Evolutionary conservation across 2,888 invertebrate species (phyloP), one percentile per base, ranked within the genome.

Genomic region (Thecocarcelia acutangulata): DNA sequence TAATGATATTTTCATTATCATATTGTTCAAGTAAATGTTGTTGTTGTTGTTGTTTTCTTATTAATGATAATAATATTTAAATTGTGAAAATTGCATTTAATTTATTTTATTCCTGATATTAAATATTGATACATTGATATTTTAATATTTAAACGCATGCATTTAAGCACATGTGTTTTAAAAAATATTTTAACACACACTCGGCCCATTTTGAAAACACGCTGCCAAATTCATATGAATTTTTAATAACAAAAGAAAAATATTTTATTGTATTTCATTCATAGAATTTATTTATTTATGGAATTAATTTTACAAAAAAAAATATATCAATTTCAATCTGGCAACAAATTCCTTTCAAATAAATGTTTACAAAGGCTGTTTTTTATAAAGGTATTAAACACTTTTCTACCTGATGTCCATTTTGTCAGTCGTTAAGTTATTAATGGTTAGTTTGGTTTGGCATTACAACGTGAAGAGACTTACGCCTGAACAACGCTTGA

Each of bases 51-150:
- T 58, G 42, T 59, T 68, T 19, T 42, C 68, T 48, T 56, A 21
- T 59, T 68, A 52, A 52, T 75, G 59, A 75, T 75, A 68, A 75
- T 66, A 50, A 50, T 44, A 75, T 75, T 75, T 59, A 68, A 75
- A 68, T 68, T 50, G 17, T 33, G 68, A 59, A 68, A 68, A 75
- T 58, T 66, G 50, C 58, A 75, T 66, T 75, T 64, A 64, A 64
- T 64, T 74, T 74, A 63, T 48, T 56, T 74, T 64, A 64, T 74
- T 74, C 64, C 17, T 17, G 21, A 46, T 74, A 64, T 61, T 54
- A 64, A 64, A 74, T 56, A 74, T 74, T 64, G 33, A 64, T 64
- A 74, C 63, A 64, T 64, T 56, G 37, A 74, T 63, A 63, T 63
- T 54, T 61, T 73, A 50, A 73, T 63, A 63, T 54, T 63, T 61